Conservation (phyloP, 2,888 invertebrate species). For the Margaritifera margaritifera region DNA sequence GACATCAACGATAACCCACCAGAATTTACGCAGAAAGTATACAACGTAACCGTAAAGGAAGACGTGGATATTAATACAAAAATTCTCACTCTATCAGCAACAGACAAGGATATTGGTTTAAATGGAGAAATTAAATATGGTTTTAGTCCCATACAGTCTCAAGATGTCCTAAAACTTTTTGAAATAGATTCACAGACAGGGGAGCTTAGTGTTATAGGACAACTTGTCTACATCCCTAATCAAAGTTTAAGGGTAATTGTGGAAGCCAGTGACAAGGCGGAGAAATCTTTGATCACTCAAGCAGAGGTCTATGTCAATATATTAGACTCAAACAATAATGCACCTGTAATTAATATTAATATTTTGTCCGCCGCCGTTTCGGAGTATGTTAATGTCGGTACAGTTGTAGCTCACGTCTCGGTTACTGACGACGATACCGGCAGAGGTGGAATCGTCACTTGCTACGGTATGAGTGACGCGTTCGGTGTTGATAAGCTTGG, state of each 20-base stretch:
- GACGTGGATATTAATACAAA: conserved; percentile 32
- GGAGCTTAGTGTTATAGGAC: conserved; percentile 45
- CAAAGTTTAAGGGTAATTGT: conserved; percentile 43
- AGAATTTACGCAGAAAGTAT: conserved; percentile 40
- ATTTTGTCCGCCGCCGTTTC: conserved; percentile 55
- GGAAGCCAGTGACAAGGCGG: conserved; percentile 58
- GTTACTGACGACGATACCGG: conserved; percentile 59
- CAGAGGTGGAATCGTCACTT: conserved; percentile 58
- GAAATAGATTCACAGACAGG: conserved; percentile 51
- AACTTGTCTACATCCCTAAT: conserved; percentile 49
- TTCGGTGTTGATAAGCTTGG: conserved; percentile 54
- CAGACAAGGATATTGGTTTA: conserved; percentile 87
- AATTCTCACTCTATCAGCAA: conserved; percentile 80
- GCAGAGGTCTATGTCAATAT: conserved; percentile 74
- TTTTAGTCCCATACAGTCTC: conserved; percentile 53
- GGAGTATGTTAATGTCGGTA: conserved; percentile 56
- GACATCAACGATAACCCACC: conserved; percentile 57
- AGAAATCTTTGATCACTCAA: conserved; percentile 51
- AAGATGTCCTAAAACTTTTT: conserved; percentile 44
- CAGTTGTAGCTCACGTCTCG: conserved; percentile 57
- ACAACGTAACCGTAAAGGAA: conserved; percentile 50
- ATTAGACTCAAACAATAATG: conserved; percentile 92
- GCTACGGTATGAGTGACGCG: conserved; percentile 46
- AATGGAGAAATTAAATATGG: conserved; percentile 78
- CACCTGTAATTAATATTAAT: conserved; percentile 79